These are phyloP conservation scores for Agrenia bidenticulata DNA, from an alignment of 2,888 invertebrate genomes.

Conservation along the genomic window DNA sequence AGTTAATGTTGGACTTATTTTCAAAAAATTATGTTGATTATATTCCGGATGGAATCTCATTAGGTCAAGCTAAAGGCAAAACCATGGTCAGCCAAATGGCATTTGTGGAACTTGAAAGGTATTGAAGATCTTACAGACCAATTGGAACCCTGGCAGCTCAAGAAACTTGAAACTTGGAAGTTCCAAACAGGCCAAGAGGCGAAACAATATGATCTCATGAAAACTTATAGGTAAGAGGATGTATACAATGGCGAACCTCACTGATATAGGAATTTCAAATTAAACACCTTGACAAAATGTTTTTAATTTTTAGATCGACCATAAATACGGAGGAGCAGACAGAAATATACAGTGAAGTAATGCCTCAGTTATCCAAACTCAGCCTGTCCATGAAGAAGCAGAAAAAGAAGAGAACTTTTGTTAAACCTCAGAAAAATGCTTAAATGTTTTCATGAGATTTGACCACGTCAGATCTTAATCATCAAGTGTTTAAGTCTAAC, in stretches of 20 bases:
- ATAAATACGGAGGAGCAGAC: constrained; percentile 86
- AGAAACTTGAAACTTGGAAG: constrained; percentile 54
- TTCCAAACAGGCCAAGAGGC: constrained; percentile 63
- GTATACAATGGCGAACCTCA: neutral
- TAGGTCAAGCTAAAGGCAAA: constrained; percentile 62
- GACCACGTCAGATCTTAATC: too few relatives aligned
- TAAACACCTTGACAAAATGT: constrained; percentile 4
- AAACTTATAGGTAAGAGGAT: constrained; percentile 71
- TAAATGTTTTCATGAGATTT: too few relatives aligned
- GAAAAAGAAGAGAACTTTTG: constrained; percentile 65
- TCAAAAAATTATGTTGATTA: too few relatives aligned
- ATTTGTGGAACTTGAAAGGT: constrained; percentile 73
- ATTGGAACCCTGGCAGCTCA: constrained; percentile 50
- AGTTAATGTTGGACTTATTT: neutral
- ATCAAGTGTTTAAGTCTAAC: too few relatives aligned
- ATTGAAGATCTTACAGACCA: constrained; percentile 60
- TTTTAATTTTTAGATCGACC: constrained; percentile 63
- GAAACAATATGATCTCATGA: constrained; percentile 93
- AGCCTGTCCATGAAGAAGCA: constrained; percentile 67
- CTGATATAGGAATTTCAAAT: neutral
- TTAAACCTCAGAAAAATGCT: constrained; percentile 67
- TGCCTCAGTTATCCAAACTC: constrained; percentile 70
- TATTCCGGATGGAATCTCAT: too few relatives aligned
- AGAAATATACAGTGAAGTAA: constrained; percentile 81
- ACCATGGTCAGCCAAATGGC: constrained; percentile 93